phyloP scores from a whole-genome alignment of 2,113 vertebrate genomes.

The Gambusia holbrooki region DNA sequence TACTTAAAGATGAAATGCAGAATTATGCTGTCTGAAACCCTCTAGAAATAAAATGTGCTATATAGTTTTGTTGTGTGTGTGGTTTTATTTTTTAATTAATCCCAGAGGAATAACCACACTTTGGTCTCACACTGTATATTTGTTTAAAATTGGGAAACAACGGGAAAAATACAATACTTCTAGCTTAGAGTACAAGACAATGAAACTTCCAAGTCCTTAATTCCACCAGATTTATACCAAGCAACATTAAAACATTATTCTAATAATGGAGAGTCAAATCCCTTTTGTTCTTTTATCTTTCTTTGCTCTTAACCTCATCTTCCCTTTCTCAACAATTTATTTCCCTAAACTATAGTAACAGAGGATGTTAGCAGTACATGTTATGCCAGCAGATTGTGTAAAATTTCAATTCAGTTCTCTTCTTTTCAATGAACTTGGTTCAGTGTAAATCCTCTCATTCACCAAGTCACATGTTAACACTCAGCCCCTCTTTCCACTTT shows the following conservation, averaged over 20 bases:
- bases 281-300: not conserved
- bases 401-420: not conserved
- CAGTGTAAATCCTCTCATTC: not conserved
- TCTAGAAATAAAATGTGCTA: not conserved
- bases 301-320: not conserved
- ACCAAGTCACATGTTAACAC: not conserved
- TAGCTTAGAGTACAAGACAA: too few species aligned
- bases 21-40: not conserved
- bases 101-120: not conserved
- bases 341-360: not conserved
- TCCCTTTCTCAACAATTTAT: not conserved
- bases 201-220: not conserved
- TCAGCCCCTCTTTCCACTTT: not conserved
- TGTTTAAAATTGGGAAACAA: not conserved
- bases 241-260: not conserved
- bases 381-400: not conserved
- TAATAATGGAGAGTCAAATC: not conserved
- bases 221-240: not conserved
- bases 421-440: not conserved
- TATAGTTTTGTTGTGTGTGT: not conserved
- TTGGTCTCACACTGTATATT: not conserved
- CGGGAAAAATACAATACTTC: not conserved
- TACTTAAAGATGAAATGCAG: not conserved
- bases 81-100: not conserved
- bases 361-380: not conserved